These are phyloP conservation scores for Urocitellus parryii DNA, from an alignment of 2,113 vertebrate species.

Conservation along the genomic window DNA sequence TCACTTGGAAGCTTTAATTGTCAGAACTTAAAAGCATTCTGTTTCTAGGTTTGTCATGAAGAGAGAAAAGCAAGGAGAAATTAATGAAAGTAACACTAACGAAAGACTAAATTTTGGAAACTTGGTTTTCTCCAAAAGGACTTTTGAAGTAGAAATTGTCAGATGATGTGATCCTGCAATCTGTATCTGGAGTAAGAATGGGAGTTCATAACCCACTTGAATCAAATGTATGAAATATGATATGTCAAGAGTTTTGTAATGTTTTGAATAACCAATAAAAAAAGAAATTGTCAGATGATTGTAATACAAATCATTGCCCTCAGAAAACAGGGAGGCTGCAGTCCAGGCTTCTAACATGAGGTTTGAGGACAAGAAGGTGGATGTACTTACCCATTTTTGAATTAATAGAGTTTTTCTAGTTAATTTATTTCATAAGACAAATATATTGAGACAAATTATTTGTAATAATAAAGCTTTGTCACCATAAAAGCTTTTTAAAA, in stretches of 20 bases:
- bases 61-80: constrained; percentile 29
- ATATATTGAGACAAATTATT: background rate
- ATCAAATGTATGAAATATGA: no score
- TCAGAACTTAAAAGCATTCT: constrained; percentile 17
- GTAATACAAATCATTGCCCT: background rate
- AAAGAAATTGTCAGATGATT: background rate
- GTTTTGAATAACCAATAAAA: no score
- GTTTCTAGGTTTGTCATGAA: background rate
- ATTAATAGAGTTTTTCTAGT: background rate
- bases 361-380: background rate
- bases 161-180: background rate
- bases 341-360: background rate
- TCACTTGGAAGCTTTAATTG: background rate
- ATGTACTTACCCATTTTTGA: background rate
- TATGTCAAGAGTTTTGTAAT: no score
- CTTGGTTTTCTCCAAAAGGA: background rate
- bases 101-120: constrained; percentile 38
- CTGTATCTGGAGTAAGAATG: no score
- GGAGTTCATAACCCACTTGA: no score
- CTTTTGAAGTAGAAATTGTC: constrained; percentile 19
- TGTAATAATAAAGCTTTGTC: background rate
- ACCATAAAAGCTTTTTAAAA: background rate
- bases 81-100: constrained; percentile 34
- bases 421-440: constrained; percentile 12
- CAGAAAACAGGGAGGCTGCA: background rate